Evolutionary conservation across 2,888 invertebrate genomes (phyloP).

Genomic region (Tetranychus truncatus): DNA sequence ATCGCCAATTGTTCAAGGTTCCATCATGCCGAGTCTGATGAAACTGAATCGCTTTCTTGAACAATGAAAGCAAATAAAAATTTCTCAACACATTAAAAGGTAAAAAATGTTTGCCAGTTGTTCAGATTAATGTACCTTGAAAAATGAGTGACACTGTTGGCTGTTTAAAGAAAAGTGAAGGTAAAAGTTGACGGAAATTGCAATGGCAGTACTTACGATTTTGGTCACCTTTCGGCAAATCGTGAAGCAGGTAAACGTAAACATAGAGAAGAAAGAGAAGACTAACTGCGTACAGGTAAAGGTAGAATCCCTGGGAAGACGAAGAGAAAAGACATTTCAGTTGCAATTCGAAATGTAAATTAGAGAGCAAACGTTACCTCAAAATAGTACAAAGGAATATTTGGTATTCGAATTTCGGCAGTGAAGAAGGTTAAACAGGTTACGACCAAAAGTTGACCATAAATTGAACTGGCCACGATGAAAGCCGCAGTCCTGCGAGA

Average conservation of each 20-base stretch:
- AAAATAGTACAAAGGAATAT: conserved; percentile 74
- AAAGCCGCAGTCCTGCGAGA: conserved; percentile 40
- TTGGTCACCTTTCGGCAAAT: conserved; percentile 31
- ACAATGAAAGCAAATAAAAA: too few relatives aligned
- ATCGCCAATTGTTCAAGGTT: too few relatives aligned
- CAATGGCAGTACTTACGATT: conserved; percentile 13
- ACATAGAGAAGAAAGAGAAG: conserved; percentile 80
- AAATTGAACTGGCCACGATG: conserved; percentile 87
- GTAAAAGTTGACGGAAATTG: not conserved
- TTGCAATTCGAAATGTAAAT: not conserved
- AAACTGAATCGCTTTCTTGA: too few relatives aligned
- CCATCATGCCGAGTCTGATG: too few relatives aligned
- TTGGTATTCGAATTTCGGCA: conserved; percentile 81
- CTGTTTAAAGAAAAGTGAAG: not conserved
- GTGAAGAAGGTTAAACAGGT: conserved; percentile 83
- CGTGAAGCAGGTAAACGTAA: conserved; percentile 80
- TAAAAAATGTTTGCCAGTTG: too few relatives aligned
- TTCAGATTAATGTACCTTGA: too few relatives aligned
- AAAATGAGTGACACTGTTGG: too few relatives aligned
- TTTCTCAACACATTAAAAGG: too few relatives aligned
- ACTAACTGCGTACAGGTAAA: conserved; percentile 77
- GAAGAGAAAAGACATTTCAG: not conserved
- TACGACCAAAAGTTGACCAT: conserved; percentile 79
- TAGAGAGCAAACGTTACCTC: conserved; percentile 38
- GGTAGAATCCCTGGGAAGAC: conserved; percentile 57